Evolutionary conservation across 2,888 invertebrate genomes (phyloP), one percentile per base, ranked within the genome.

Genomic region (Piscicola geometra): DNA sequence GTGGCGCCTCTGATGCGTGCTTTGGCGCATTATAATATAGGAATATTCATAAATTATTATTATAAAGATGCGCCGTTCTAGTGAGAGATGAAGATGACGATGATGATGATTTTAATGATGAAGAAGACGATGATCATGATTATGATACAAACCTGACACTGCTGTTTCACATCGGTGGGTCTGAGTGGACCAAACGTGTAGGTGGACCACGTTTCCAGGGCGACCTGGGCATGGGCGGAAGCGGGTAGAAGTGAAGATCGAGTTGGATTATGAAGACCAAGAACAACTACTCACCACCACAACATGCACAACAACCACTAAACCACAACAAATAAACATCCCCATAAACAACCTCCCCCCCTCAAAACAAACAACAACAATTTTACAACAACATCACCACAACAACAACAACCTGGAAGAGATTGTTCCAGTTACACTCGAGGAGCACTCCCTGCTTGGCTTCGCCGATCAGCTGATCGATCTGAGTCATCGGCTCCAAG

Each of bases 141-240:
- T n/a, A n/a, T n/a, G n/a, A n/a, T n/a, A 41, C 52, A 28, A 33
- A 77, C 77, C 71, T 77, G 77, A 56, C 77, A 77, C 25, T 30
- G 25, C 32, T 56, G 28, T 21, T 15, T 35, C 1, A 71, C 32
- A 18, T 77, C 75, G 9, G 35, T 56, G 28, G 75, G n/a, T 36
- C 52, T 69, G 32, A 71, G 52, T 30, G 60, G 64, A 35, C 52
- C 71, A n/a, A 77, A 50, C n/a, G 70, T 66, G 68, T 77, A 77
- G 33, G 69, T 56, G 0, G 77, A 77, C 60, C 70, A 77, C 2
- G 75, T 71, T 50, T 77, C 77, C 33, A 77, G 33, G 3, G 50
- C 71, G 0, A 30, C 64, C 76, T 76, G 56, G 28, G 25, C 15
- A 21, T 15, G 30, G 9, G 9, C n/a, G 35, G 33, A 41, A 18